A percentile compares a stretch with the other conserved stretches of the same genome.
Evolutionary conservation across 2,888 invertebrate genomes (phyloP).

Genomic region (Acrobasis consociella): DNA sequence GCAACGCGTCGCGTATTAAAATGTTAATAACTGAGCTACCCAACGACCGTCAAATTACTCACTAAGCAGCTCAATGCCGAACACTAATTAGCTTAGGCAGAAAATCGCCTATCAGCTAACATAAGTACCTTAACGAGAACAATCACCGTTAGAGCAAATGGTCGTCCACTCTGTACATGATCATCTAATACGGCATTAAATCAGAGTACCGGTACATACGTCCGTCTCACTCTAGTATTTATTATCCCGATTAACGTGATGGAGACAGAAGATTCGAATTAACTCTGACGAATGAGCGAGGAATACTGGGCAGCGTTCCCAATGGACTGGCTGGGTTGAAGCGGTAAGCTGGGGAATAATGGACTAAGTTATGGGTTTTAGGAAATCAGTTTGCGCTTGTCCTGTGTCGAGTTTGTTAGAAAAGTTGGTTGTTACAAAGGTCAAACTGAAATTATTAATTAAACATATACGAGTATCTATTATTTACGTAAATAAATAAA

Average conservation of each 20-base stretch:
- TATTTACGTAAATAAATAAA: no score
- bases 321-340: conserved; percentile 27
- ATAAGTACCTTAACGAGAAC: conserved; percentile 19
- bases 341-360: conserved; percentile 28
- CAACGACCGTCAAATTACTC: not conserved
- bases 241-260: conserved; percentile 65
- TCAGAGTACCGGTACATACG: conserved; percentile 50
- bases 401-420: conserved; percentile 3
- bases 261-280: conserved; percentile 63
- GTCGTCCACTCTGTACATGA: conserved; percentile 36
- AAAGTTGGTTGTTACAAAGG: no score
- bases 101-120: conserved; percentile 16
- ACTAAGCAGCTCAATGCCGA: not conserved
- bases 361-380: conserved; percentile 17
- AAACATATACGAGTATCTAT: no score
- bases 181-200: conserved; percentile 56
- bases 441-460: no score
- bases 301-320: conserved; percentile 40
- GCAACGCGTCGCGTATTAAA: no score
- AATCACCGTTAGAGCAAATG: conserved; percentile 26
- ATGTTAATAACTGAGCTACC: not conserved
- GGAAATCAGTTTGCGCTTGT: conserved; percentile 7
- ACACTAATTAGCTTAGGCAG: conserved; percentile 12
- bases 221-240: conserved; percentile 53
- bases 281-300: conserved; percentile 57